Evolutionary conservation across 2,797 vertebrate species (phyloP).

Genomic region (Tinamus major): DNA sequence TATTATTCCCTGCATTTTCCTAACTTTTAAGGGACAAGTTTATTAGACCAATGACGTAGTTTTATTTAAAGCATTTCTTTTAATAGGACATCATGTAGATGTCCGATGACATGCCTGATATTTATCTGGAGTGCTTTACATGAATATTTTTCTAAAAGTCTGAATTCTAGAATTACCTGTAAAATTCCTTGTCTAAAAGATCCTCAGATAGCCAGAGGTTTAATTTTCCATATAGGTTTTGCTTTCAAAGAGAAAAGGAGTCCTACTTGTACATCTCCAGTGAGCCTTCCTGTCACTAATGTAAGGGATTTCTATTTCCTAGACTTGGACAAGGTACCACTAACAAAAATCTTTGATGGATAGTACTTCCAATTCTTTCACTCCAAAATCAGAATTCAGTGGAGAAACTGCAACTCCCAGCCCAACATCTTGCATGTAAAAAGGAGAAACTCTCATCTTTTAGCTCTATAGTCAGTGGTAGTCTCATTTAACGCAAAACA

Average conservation of each 20-base stretch:
- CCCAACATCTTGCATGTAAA: not conserved
- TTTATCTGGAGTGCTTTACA: not conserved
- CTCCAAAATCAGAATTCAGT: accelerated
- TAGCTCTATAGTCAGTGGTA: not conserved
- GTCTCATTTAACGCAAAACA: not conserved
- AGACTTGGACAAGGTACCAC: accelerated
- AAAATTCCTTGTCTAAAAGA: not conserved
- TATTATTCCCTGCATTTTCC: accelerated
- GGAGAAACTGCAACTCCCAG: not conserved
- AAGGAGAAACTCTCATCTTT: not conserved
- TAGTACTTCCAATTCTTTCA: not conserved
- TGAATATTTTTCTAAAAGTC: not conserved
- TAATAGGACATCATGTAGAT: not conserved
- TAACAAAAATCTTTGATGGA: not conserved
- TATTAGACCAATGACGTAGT: not conserved
- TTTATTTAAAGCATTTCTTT: not conserved
- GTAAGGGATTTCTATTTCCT: not conserved
- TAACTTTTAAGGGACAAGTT: not conserved
- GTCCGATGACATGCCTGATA: not conserved
- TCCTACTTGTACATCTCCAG: not conserved
- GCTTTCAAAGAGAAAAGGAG: not conserved
- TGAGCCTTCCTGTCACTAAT: not conserved
- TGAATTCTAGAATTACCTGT: not conserved
- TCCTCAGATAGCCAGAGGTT: not conserved
- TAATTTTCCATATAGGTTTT: not conserved